Evolutionary conservation across 1,140 invertebrate species (phyloP).

Genomic region (Thaumatotibia leucotreta): DNA sequence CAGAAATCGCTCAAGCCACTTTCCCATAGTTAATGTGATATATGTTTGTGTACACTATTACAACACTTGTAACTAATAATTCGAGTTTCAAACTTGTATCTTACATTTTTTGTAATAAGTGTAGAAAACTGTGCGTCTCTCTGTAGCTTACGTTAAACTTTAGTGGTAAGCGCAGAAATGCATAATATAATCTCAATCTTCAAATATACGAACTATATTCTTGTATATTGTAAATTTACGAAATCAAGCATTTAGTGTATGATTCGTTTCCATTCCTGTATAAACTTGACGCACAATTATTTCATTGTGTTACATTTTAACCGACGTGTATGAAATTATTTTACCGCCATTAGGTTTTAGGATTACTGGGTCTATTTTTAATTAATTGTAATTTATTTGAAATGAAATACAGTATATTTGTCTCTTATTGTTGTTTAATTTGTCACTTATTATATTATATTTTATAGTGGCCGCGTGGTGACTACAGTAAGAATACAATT

Average conservation of each 20-base stretch:
- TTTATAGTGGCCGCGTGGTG: too few species aligned
- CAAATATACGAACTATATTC: slow-evolving; percentile 59
- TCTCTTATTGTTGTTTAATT: slow-evolving; percentile 36
- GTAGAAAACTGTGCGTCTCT: slow-evolving; percentile 16
- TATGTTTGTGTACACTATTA: not conserved
- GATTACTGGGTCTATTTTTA: slow-evolving; percentile 48
- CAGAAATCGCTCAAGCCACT: slow-evolving; percentile 22
- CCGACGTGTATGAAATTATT: slow-evolving; percentile 57
- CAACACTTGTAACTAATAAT: not conserved
- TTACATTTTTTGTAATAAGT: not conserved
- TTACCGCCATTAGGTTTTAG: slow-evolving; percentile 25
- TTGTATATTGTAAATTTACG: slow-evolving; percentile 68
- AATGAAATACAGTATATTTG: slow-evolving; percentile 71
- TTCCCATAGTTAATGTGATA: slow-evolving; percentile 3
- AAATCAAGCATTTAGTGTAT: slow-evolving; percentile 44
- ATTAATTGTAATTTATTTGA: slow-evolving; percentile 72
- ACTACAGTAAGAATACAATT: too few species aligned
- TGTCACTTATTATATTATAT: too few species aligned
- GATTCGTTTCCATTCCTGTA: slow-evolving; percentile 31
- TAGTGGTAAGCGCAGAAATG: slow-evolving; percentile 27
- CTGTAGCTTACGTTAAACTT: slow-evolving; percentile 28
- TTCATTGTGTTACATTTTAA: slow-evolving; percentile 34
- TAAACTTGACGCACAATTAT: slow-evolving; percentile 53
- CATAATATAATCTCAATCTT: slow-evolving; percentile 53
- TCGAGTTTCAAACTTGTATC: not conserved